Conservation (phyloP, 2,888 invertebrate genomes). For the Corbicula japonica region DNA sequence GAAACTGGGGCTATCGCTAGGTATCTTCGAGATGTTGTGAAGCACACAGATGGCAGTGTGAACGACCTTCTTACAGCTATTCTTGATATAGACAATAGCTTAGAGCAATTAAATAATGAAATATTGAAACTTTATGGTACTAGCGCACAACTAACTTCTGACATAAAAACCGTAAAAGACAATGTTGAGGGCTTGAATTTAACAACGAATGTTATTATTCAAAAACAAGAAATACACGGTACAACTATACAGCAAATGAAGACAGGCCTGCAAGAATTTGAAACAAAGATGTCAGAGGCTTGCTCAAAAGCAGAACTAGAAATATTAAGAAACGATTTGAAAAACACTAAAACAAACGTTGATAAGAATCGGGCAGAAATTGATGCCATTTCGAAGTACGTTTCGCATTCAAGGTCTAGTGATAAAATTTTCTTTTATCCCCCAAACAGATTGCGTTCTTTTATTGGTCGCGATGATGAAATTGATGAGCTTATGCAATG, state of each 20-base stretch:
- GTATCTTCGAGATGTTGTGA: conserved; percentile 1
- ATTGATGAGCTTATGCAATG: not conserved
- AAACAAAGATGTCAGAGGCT: not conserved
- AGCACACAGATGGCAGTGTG: not conserved
- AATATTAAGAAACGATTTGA: not conserved
- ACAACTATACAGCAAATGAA: not conserved
- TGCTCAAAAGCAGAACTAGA: not conserved
- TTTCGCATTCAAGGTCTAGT: not conserved
- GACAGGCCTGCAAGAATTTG: not conserved
- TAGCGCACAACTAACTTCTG: not conserved
- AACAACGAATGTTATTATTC: not conserved
- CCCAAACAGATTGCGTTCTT: conserved; percentile 9
- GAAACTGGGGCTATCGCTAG: conserved; percentile 12
- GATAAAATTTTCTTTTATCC: conserved; percentile 13
- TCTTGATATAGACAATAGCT: not conserved
- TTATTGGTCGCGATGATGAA: conserved; percentile 13
- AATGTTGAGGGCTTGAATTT: not conserved
- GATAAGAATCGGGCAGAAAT: not conserved
- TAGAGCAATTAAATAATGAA: not conserved
- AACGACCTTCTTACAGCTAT: no score
- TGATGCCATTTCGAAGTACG: not conserved
- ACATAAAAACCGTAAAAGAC: not conserved
- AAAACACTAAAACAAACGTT: not conserved
- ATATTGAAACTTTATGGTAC: not conserved
- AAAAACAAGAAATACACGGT: not conserved